These are phyloP conservation scores for Cyphomyrus plagiostoma DNA, from an alignment of 2,113 vertebrate genomes.

Conservation along the genomic window DNA sequence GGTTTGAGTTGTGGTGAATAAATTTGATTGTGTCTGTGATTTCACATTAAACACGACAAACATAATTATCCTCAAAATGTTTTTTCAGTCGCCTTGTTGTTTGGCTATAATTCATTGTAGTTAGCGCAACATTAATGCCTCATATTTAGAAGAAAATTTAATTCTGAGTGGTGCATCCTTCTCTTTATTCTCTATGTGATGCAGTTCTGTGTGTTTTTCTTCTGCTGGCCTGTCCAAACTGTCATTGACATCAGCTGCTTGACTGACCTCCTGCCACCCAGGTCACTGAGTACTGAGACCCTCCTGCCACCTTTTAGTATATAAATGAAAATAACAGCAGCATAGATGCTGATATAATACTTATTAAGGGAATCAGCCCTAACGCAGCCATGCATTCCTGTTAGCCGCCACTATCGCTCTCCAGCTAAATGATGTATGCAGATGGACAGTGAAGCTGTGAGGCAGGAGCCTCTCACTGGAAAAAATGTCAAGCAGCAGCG, in stretches of 20 bases:
- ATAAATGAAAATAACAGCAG: neutral
- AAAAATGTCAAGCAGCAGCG: slow-evolving; percentile 26
- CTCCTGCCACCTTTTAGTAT: neutral
- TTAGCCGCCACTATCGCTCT: neutral
- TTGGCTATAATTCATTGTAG: neutral
- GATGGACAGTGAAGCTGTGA: slow-evolving; percentile 16
- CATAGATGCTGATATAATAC: neutral
- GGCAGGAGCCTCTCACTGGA: neutral
- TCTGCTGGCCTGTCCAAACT: neutral
- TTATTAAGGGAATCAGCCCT: neutral
- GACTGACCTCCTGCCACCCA: neutral
- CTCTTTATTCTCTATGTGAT: neutral
- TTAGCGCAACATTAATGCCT: neutral
- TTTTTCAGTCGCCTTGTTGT: neutral
- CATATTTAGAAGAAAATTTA: neutral
- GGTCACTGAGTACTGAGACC: neutral
- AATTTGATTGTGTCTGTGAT: neutral
- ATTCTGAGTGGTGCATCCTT: slow-evolving; percentile 2
- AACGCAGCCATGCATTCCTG: slow-evolving; percentile 21
- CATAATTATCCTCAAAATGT: neutral
- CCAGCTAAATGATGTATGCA: slow-evolving; percentile 20
- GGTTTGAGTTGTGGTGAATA: neutral
- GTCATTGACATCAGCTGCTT: slow-evolving; percentile 5
- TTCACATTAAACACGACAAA: neutral
- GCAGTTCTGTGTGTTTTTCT: neutral